Conservation (phyloP, 2,888 invertebrate genomes). For the Phortica okadai region DNA sequence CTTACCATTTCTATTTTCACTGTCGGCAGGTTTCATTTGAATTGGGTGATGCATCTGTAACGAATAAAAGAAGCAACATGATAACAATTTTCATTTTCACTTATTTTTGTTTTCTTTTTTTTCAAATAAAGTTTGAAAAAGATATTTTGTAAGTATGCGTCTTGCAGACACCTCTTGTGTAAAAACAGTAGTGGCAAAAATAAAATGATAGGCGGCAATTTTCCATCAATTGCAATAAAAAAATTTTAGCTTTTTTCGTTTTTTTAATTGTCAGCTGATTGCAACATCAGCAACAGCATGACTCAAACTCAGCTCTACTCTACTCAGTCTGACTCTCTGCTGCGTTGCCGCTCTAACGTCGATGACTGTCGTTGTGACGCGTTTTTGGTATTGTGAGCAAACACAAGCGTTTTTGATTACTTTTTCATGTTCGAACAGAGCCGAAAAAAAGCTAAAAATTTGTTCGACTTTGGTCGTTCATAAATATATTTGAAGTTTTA, state of each 20-base stretch:
- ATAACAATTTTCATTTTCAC: conserved; percentile 12
- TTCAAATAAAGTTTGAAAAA: conserved; percentile 17
- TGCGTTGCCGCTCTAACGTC: background rate
- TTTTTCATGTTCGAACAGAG: conserved; percentile 20
- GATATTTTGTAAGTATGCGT: conserved; percentile 22
- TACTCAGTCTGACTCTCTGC: background rate
- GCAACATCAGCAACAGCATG: background rate
- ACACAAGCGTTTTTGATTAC: conserved; percentile 25
- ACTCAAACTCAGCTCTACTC: background rate
- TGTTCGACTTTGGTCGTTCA: no score
- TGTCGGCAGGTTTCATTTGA: conserved; percentile 99
- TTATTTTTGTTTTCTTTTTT: background rate
- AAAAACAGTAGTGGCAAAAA: background rate
- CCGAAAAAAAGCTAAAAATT: background rate
- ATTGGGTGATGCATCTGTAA: conserved; percentile 99
- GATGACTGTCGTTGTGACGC: background rate
- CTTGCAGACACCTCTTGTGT: background rate
- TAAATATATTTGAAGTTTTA: no score
- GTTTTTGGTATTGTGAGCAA: background rate
- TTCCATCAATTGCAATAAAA: conserved; percentile 5
- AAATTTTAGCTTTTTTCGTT: background rate
- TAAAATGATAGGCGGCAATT: conserved; percentile 15
- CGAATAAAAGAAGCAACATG: conserved; percentile 63
- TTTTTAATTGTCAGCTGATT: background rate
- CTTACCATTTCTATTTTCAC: conserved; percentile 99